Conservation (phyloP, 1,140 invertebrate species). For the Gerris buenoi region DNA sequence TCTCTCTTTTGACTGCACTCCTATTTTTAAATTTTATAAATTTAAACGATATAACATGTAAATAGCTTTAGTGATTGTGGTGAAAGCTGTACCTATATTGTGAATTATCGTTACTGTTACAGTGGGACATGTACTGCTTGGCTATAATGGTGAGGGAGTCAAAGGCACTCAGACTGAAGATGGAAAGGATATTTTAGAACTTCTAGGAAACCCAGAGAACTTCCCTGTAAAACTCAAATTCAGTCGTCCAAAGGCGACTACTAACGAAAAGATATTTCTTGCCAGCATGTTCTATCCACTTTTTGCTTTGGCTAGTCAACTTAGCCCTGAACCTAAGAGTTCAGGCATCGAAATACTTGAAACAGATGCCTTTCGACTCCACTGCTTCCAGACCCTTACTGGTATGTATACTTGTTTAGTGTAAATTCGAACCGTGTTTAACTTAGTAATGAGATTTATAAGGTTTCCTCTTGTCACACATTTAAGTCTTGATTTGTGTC, state of each 20-base stretch:
- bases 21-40: too few relatives aligned
- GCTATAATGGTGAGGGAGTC: constrained; percentile 71
- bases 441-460: too few relatives aligned
- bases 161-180: constrained; percentile 67
- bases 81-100: too few relatives aligned
- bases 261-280: constrained; percentile 93
- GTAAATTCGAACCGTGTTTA: too few relatives aligned
- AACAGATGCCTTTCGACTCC: constrained; percentile 89
- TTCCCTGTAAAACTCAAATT: constrained; percentile 70
- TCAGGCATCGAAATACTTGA: constrained; percentile 93
- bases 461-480: too few relatives aligned
- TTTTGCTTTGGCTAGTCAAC: constrained; percentile 91
- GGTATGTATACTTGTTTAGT: too few relatives aligned
- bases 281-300: constrained; percentile 86
- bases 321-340: constrained; percentile 84
- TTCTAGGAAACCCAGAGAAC: constrained; percentile 58
- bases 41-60: too few relatives aligned
- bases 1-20: too few relatives aligned
- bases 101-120: too few relatives aligned
- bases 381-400: constrained; percentile 95
- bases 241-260: constrained; percentile 76
- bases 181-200: constrained; percentile 59
- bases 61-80: too few relatives aligned
- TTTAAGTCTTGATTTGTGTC: too few relatives aligned
- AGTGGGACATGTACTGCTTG: constrained; percentile 82